Conservation (phyloP, 2,888 invertebrate species). For the Cancer borealis region DNA sequence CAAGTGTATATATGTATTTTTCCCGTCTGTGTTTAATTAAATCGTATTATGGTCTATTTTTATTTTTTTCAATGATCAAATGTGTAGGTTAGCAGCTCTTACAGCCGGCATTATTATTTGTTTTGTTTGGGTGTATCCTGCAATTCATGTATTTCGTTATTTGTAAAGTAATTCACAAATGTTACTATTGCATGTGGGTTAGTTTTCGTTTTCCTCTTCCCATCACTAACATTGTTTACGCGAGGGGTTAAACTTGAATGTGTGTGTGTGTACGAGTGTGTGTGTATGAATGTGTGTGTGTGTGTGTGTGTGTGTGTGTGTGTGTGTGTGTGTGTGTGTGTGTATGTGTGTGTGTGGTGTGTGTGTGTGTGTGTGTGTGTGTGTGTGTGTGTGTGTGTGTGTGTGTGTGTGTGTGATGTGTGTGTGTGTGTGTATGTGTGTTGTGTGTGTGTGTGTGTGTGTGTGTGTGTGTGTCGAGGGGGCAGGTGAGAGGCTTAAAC, state of each 20-base stretch:
- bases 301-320: conserved; percentile 43
- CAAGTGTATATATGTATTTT: background rate
- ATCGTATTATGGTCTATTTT: too few relatives aligned
- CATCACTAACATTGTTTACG: background rate
- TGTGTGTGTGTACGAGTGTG: background rate
- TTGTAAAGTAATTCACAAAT: background rate
- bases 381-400: background rate
- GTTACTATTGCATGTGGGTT: background rate
- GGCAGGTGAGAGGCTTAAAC: background rate
- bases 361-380: background rate
- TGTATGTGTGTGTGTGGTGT: background rate
- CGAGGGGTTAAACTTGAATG: background rate
- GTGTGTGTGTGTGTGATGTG: background rate
- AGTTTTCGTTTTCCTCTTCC: background rate
- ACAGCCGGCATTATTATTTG: too few relatives aligned
- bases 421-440: background rate
- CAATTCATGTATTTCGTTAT: background rate
- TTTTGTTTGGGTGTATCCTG: too few relatives aligned
- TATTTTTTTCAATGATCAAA: too few relatives aligned
- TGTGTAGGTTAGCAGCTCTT: too few relatives aligned
- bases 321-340: background rate
- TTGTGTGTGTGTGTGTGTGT: background rate
- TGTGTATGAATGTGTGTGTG: background rate
- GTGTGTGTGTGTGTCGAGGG: background rate
- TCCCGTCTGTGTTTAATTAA: background rate